phyloP scores from a whole-genome alignment of 2,797 vertebrate genomes.

The Xenentodon cancila region DNA sequence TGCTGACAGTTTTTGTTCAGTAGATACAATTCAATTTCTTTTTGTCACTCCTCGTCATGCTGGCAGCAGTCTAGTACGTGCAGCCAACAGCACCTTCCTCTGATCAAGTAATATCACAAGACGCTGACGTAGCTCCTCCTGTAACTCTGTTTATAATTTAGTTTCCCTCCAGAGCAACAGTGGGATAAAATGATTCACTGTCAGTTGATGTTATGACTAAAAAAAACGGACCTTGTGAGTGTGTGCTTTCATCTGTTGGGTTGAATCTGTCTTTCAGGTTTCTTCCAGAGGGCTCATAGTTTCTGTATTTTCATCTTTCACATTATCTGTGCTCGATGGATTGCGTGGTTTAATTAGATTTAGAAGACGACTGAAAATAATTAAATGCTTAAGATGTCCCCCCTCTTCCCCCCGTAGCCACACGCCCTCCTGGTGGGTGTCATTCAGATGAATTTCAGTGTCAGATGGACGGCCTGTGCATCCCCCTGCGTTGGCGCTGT shows the following conservation, averaged over 20 bases:
- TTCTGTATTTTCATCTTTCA: neutral
- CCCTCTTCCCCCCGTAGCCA: slow-evolving; percentile 78
- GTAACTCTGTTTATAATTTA: slow-evolving; percentile 2
- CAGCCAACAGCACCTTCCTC: neutral
- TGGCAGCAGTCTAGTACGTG: slow-evolving; percentile 7
- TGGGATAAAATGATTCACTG: slow-evolving; percentile 18
- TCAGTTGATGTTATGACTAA: slow-evolving; percentile 20
- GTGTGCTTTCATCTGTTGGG: slow-evolving; percentile 13
- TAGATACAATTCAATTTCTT: slow-evolving; percentile 2
- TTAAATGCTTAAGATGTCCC: neutral
- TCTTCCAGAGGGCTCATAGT: slow-evolving; percentile 22
- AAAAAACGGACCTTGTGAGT: slow-evolving; percentile 18
- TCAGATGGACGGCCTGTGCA: slow-evolving; percentile 93
- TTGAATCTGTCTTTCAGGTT: slow-evolving; percentile 5
- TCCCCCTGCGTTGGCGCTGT: slow-evolving; percentile 94
- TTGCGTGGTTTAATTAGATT: slow-evolving; percentile 2
- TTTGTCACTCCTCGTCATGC: slow-evolving; percentile 23
- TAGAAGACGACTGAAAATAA: neutral
- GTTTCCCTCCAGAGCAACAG: slow-evolving; percentile 8
- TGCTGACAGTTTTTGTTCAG: slow-evolving; percentile 25
- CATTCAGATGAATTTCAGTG: slow-evolving; percentile 97
- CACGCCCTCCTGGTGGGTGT: slow-evolving; percentile 93
- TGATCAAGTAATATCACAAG: slow-evolving; percentile 9
- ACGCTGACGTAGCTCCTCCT: neutral
- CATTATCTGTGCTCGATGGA: slow-evolving; percentile 5